Base-by-base conservation (phyloP, 2,888 invertebrate species). In the Sialis lutaria region DNA sequence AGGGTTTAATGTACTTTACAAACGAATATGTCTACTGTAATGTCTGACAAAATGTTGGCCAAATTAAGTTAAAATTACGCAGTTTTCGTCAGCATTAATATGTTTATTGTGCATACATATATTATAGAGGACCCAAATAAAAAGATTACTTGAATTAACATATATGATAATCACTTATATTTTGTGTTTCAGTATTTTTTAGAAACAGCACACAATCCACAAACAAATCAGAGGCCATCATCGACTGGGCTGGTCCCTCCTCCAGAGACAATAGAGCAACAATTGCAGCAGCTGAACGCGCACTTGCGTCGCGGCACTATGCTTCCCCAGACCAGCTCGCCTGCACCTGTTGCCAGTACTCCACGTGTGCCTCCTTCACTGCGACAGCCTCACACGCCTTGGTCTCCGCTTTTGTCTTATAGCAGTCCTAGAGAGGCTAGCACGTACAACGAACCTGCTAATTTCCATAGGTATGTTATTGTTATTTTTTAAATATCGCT, bases 201-300 rank as follows among this genome's bases (percentile, higher is more conserved):
- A 55, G 85, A 86, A 62, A 87, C 88, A 52, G 91, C 91, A 22
- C 87, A 91, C 64, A 86, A 89, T 62, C 88, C 91, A 41, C 83
- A 86, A 64, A 80, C 86, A 54, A 88, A 88, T 67, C 84, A 82
- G 62, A 71, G 77, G 50, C 70, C 72, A 37, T 64, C 54, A 64
- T 67, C 47, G 6, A 65, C 65, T 49, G 66, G 68, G 44, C 65
- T 66, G 54, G 58, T 65, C 39, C 65, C 67, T 32, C 49, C 50
- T 12, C 45, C 45, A 43, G 45, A 49, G 45, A 46, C 50, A 52
- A 44, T 51, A 12, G 42, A 42, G 4, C 37, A 12, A 37, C 42
- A 42, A 6, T 22, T 42, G 22, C 54, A 55, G 35, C 55, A 64
- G 10, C 64, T 59, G 47, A 58, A 65, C 43, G 66, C 68, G 31